Conservation (phyloP, 2,113 vertebrate genomes). For the Clarias batrachus region DNA sequence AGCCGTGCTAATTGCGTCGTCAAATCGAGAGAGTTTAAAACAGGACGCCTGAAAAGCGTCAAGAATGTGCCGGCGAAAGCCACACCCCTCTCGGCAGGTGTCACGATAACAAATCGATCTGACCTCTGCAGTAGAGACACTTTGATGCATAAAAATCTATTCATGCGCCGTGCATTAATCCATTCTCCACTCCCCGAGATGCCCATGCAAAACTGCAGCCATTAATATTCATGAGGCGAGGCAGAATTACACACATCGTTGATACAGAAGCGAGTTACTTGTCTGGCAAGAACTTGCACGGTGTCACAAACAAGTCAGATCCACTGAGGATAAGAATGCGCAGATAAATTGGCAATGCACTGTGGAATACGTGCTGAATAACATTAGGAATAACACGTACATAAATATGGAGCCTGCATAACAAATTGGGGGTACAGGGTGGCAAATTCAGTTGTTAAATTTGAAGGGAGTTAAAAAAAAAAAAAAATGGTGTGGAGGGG, state of each 20-base stretch:
- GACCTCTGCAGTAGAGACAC: constrained; percentile 53
- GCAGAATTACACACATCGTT: constrained; percentile 42
- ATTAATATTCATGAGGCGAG: constrained; percentile 56
- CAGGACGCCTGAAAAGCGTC: not conserved
- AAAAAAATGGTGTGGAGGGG: no score
- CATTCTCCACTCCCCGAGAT: constrained; percentile 45
- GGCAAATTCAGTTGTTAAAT: no score
- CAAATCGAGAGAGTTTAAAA: not conserved
- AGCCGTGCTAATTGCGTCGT: constrained; percentile 42
- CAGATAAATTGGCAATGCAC: constrained; percentile 26
- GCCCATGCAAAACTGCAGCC: constrained; percentile 26
- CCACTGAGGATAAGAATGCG: constrained; percentile 35
- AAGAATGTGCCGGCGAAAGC: not conserved
- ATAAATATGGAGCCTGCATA: constrained; percentile 20
- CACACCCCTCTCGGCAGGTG: constrained; percentile 32
- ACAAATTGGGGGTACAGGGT: not conserved
- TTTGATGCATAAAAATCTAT: constrained; percentile 55
- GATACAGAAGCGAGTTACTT: constrained; percentile 27
- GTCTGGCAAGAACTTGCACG: constrained; percentile 29
- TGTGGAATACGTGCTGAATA: constrained; percentile 27
- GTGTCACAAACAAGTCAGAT: constrained; percentile 49
- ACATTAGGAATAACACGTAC: constrained; percentile 5
- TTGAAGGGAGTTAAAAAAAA: not conserved
- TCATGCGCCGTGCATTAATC: constrained; percentile 49
- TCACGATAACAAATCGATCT: constrained; percentile 54